Evolutionary conservation across 2,797 vertebrate genomes (phyloP).

Genomic region (Trichosurus vulpecula): DNA sequence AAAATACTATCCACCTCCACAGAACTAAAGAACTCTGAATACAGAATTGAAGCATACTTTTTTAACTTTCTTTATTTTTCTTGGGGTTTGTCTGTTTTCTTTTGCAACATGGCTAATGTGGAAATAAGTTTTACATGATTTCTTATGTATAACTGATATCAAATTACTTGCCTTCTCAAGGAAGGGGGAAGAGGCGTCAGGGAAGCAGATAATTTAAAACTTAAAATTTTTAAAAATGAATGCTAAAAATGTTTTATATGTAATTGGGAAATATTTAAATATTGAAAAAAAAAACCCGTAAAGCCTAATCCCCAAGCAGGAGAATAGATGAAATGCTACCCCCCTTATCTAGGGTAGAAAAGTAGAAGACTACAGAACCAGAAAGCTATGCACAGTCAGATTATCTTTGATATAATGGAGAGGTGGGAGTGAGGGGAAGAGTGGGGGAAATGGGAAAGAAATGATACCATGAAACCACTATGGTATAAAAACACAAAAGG

Average conservation of each 20-base stretch:
- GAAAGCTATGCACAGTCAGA: background rate
- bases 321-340: background rate
- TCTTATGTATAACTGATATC: background rate
- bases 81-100: background rate
- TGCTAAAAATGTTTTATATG: background rate
- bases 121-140: background rate
- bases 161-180: background rate
- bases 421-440: too few relatives aligned
- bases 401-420: background rate
- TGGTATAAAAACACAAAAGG: background rate
- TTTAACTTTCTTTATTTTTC: background rate
- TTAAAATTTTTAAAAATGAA: background rate
- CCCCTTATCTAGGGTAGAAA: background rate
- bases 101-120: background rate
- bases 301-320: background rate
- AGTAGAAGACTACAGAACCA: background rate
- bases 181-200: background rate
- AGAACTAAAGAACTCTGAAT: background rate
- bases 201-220: background rate
- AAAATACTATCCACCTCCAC: background rate
- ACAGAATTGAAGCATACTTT: background rate
- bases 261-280: background rate
- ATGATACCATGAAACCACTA: background rate
- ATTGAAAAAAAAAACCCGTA: background rate
- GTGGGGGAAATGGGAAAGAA: background rate